Evolutionary conservation across 53 echinoderm and acorn worm genomes (phyloP).

Genomic region (Temnopleurus reevesii): DNA sequence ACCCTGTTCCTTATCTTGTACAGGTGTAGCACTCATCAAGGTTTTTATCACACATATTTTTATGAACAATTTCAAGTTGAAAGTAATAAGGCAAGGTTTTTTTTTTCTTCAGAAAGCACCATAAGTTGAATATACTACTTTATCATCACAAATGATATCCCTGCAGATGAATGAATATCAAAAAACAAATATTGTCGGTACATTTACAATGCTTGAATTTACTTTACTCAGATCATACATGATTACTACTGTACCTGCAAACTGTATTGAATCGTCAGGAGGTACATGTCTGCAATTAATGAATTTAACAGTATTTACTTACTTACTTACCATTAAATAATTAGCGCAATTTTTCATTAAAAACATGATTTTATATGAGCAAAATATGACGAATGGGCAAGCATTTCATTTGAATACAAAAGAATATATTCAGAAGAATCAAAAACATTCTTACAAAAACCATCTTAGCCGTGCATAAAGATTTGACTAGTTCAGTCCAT

Average conservation of each 20-base stretch:
- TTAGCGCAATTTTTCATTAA: not conserved
- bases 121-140: not conserved
- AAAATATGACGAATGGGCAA: not conserved
- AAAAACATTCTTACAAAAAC: not conserved
- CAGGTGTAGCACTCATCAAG: too few relatives aligned
- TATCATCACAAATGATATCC: not conserved
- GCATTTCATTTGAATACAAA: not conserved
- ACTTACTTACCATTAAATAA: not conserved
- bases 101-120: not conserved
- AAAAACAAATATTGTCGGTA: not conserved
- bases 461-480: not conserved
- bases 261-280: too few relatives aligned
- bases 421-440: not conserved
- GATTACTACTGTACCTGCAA: too few relatives aligned
- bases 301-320: too few relatives aligned
- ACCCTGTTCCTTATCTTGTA: too few relatives aligned
- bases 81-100: not conserved
- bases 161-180: not conserved
- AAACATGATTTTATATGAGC: too few relatives aligned
- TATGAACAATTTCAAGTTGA: not conserved
- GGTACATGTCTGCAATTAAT: too few relatives aligned
- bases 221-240: too few relatives aligned
- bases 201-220: too few relatives aligned
- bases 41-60: not conserved
- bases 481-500: too few relatives aligned